phyloP scores from a whole-genome alignment of 2,113 vertebrate genomes.

The Anguilla japonica region DNA sequence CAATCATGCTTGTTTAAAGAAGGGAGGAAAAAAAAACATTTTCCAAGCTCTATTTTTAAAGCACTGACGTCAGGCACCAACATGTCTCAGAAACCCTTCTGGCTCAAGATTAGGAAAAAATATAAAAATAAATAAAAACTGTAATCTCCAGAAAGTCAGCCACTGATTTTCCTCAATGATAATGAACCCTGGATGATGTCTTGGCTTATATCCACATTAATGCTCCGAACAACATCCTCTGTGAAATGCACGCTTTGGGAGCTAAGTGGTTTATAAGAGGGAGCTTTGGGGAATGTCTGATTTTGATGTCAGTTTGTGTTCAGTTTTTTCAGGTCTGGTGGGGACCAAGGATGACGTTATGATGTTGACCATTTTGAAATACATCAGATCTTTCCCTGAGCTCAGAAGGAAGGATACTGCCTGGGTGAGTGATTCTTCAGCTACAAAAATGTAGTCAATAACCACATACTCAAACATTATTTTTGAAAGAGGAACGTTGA shows the following conservation, averaged over 20 bases:
- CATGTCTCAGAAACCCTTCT: constrained; percentile 39
- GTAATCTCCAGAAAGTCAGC: neutral
- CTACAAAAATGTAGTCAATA: neutral
- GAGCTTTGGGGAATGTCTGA: neutral
- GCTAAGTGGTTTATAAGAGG: neutral
- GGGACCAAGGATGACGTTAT: neutral
- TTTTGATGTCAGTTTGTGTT: neutral
- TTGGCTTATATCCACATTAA: neutral
- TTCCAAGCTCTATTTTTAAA: constrained; percentile 55
- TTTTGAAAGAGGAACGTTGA: neutral
- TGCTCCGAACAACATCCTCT: neutral
- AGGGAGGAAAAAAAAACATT: constrained; percentile 46
- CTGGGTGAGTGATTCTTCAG: neutral
- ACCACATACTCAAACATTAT: neutral
- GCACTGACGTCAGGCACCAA: constrained; percentile 32
- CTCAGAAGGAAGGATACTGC: neutral
- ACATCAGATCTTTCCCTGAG: neutral
- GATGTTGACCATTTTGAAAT: neutral
- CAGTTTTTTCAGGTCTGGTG: neutral
- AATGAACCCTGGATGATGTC: neutral
- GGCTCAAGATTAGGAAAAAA: constrained; percentile 30
- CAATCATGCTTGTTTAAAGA: constrained; percentile 51
- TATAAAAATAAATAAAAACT: neutral
- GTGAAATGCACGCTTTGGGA: neutral
- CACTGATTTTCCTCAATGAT: neutral